Percentiles rank a stretch among this genome's conserved stretches.
These are phyloP conservation scores for Ptycholaimellus sp. DNA, from an alignment of 2,888 invertebrate species.

Conservation along the genomic window DNA sequence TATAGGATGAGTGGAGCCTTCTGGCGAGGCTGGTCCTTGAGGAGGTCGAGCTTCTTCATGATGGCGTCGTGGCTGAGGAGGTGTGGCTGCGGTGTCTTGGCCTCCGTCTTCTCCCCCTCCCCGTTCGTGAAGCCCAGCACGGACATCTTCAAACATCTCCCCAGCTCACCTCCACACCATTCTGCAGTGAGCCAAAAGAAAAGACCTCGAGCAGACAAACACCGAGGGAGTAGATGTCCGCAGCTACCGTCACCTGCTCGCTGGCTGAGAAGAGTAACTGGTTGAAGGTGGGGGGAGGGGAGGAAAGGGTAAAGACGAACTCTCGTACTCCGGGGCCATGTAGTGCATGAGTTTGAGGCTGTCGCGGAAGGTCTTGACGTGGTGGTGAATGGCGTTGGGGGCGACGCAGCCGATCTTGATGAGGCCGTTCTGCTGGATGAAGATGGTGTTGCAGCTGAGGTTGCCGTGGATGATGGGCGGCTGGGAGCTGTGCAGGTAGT, in stretches of 20 bases:
- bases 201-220: slow-evolving; percentile 84
- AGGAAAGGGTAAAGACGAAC: background rate
- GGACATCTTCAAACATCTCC: too few relatives aligned
- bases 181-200: too few relatives aligned
- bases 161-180: too few relatives aligned
- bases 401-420: slow-evolving; percentile 99
- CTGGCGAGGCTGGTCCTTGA: slow-evolving; percentile 27
- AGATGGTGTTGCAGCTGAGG: slow-evolving; percentile 98
- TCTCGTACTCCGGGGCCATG: slow-evolving; percentile 92
- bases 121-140: too few relatives aligned
- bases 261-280: slow-evolving; percentile 1
- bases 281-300: background rate
- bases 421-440: slow-evolving; percentile 99
- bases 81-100: too few relatives aligned
- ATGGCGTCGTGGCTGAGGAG: slow-evolving; percentile 69
- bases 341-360: slow-evolving; percentile 89
- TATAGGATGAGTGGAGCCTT: background rate
- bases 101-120: too few relatives aligned
- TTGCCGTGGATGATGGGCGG: slow-evolving; percentile 93
- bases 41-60: slow-evolving; percentile 62
- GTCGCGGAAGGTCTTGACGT: slow-evolving; percentile 86
- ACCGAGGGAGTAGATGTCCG: slow-evolving; percentile 95
- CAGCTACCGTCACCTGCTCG: slow-evolving; percentile 42
- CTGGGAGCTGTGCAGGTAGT: slow-evolving; percentile 96
- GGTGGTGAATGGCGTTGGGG: slow-evolving; percentile 94